A percentile compares a stretch with the other conserved stretches of the same genome.
Evolutionary conservation across 2,797 vertebrate genomes (phyloP).

Genomic region (Gymnoscopelus microlampas): DNA sequence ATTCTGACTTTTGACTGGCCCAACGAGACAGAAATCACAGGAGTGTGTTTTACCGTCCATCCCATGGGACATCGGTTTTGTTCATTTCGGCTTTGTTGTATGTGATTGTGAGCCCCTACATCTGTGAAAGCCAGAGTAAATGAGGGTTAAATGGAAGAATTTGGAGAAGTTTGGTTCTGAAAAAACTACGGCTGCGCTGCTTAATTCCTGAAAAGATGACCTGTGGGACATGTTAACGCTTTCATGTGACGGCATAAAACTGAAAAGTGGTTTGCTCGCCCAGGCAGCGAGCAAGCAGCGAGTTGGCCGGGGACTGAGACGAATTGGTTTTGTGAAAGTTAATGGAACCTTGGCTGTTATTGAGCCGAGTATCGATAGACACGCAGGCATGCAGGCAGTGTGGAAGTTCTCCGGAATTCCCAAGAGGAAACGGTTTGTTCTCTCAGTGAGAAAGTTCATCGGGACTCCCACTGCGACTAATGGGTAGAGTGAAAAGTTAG

Average conservation of each 20-base stretch:
- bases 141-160: conserved; percentile 16
- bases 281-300: neutral
- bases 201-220: conserved; percentile 1
- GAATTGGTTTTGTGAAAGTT: conserved; percentile 38
- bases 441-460: conserved; percentile 50
- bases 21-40: no score
- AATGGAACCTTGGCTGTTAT: conserved; percentile 29
- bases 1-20: no score
- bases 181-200: neutral
- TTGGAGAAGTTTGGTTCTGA: neutral
- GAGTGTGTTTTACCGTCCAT: no score
- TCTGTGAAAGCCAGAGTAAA: neutral
- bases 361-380: conserved; percentile 15
- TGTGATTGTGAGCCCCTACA: neutral
- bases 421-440: conserved; percentile 19
- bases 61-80: no score
- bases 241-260: conserved; percentile 2
- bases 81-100: neutral
- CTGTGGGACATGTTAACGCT: neutral
- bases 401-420: conserved; percentile 41
- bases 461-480: conserved; percentile 59
- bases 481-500: conserved; percentile 49
- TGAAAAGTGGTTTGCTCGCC: conserved; percentile 17
- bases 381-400: neutral
- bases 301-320: conserved; percentile 26